phyloP scores from a whole-genome alignment of 2,888 invertebrate genomes.

The Thereva unica region DNA sequence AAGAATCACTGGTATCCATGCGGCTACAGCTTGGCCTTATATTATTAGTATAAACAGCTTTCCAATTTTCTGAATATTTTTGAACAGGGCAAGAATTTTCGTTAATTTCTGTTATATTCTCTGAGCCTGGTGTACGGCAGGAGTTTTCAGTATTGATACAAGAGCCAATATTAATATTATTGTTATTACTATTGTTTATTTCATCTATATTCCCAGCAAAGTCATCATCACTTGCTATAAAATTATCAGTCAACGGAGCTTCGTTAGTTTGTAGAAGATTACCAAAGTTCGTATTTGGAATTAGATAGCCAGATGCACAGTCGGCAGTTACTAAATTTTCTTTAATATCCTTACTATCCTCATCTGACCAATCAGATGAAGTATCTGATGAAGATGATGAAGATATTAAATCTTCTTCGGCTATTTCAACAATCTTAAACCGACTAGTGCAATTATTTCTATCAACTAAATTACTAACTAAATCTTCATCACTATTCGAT shows the following conservation, averaged over 20 bases:
- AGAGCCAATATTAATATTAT: conserved; percentile 27
- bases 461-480: conserved; percentile 44
- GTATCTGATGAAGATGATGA: conserved; percentile 47
- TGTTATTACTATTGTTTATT: conserved; percentile 37
- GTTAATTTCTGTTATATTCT: conserved; percentile 47
- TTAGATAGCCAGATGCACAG: conserved; percentile 57
- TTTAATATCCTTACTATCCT: conserved; percentile 48
- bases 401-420: conserved; percentile 26
- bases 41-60: conserved; percentile 23
- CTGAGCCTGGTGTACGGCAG: conserved; percentile 67
- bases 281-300: conserved; percentile 58
- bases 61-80: conserved; percentile 25
- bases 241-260: conserved; percentile 57
- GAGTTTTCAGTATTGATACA: conserved; percentile 65
- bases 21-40: conserved; percentile 42
- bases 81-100: conserved; percentile 35
- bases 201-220: conserved; percentile 44
- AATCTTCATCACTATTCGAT: conserved; percentile 46
- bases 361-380: conserved; percentile 53
- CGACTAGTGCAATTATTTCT: conserved; percentile 39
- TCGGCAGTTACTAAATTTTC: conserved; percentile 52
- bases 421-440: conserved; percentile 36
- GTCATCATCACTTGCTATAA: conserved; percentile 55
- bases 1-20: conserved; percentile 42
- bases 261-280: conserved; percentile 57